A percentile compares a stretch with the other conserved stretches of the same genome.
Conservation (phyloP, 2,113 vertebrate species). For the Corythaeola cristata region DNA sequence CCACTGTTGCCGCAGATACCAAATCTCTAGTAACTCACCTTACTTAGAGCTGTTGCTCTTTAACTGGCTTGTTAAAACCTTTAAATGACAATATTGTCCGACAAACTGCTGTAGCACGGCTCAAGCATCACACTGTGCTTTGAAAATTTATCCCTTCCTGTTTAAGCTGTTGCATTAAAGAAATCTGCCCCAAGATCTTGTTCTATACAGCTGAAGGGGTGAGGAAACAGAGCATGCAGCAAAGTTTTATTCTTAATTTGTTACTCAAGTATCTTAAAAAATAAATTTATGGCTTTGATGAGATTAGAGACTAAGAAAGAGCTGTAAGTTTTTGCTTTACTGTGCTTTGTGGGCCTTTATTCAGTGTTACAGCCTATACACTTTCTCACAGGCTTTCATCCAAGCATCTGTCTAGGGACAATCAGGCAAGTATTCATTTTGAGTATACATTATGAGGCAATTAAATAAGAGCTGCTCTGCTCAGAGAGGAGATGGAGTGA, state of each 20-base stretch:
- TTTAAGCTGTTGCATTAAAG: background rate
- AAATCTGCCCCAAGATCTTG: background rate
- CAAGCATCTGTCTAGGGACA: constrained; percentile 35
- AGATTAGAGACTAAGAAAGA: background rate
- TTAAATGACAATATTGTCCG: background rate
- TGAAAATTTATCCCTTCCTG: background rate
- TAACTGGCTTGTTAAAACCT: background rate
- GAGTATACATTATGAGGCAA: constrained; percentile 15
- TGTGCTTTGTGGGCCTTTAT: background rate
- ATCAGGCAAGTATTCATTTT: background rate
- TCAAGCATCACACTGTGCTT: background rate
- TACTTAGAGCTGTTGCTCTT: background rate
- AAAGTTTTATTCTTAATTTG: constrained; percentile 2
- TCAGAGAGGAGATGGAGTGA: background rate
- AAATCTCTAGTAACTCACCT: background rate
- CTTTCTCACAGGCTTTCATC: constrained; percentile 36
- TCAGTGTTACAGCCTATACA: background rate
- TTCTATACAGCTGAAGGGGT: background rate
- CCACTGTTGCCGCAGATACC: background rate
- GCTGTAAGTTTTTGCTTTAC: background rate
- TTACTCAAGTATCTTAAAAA: background rate
- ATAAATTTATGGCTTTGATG: background rate
- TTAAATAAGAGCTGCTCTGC: constrained; percentile 23
- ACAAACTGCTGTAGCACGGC: background rate
- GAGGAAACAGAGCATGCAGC: background rate